Evolutionary conservation across 92 coral and sea anemone species (phyloP).

Genomic region (Epizoanthus ramosus): DNA sequence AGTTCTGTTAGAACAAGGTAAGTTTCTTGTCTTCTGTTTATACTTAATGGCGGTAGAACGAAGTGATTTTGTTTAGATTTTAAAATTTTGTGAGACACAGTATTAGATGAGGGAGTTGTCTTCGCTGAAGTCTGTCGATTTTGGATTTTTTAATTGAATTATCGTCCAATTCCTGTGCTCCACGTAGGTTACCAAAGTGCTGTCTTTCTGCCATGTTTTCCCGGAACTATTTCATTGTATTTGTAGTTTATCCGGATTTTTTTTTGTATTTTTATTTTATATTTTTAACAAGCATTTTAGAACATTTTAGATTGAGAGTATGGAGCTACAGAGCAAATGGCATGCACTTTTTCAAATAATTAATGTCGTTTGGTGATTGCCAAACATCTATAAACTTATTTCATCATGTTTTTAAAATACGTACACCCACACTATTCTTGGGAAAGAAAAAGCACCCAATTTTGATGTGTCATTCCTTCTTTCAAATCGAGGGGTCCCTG

Average conservation of each 20-base stretch:
- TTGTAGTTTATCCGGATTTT: not conserved
- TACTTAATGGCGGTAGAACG: not conserved
- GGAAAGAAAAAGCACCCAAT: not conserved
- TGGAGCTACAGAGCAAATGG: too few relatives aligned
- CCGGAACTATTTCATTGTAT: not conserved
- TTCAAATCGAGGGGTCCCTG: not conserved
- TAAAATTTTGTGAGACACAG: not conserved
- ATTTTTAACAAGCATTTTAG: too few relatives aligned
- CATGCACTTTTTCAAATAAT: too few relatives aligned
- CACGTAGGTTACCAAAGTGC: not conserved
- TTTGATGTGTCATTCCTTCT: not conserved
- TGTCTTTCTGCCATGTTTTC: not conserved
- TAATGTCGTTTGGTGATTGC: too few relatives aligned
- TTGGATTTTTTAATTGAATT: not conserved
- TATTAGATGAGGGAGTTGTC: not conserved
- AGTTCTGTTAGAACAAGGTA: slow-evolving; percentile 21
- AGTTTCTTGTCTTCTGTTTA: not conserved
- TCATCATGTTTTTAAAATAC: not conserved
- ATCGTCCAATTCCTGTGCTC: not conserved
- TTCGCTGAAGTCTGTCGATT: not conserved
- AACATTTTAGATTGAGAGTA: too few relatives aligned
- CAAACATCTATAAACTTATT: not conserved
- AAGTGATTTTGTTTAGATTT: not conserved
- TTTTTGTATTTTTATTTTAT: too few relatives aligned
- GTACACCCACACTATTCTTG: not conserved